phyloP scores from a whole-genome alignment of 2,113 vertebrate genomes.

The Laticauda laticaudata region DNA sequence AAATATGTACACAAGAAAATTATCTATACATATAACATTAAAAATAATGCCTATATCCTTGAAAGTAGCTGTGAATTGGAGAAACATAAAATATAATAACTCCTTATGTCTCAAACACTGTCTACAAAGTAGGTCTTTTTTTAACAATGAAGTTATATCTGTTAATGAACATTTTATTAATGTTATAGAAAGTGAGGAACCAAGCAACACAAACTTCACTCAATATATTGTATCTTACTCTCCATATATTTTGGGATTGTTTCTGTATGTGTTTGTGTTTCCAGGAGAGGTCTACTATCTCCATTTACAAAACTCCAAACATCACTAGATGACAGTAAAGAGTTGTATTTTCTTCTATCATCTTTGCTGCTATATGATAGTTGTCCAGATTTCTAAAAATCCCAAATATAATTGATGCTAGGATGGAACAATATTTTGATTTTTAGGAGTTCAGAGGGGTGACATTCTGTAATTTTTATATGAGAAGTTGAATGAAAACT shows the following conservation, averaged over 20 bases:
- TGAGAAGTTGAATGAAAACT: neutral
- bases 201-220: neutral
- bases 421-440: neutral
- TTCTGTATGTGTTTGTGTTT: neutral
- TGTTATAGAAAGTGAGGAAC: neutral
- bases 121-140: neutral
- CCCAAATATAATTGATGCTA: neutral
- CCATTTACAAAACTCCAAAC: neutral
- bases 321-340: neutral
- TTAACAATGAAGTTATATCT: neutral
- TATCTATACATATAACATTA: neutral
- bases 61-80: neutral
- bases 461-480: neutral
- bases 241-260: neutral
- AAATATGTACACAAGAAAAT: neutral
- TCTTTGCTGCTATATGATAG: neutral
- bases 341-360: neutral
- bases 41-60: neutral
- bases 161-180: neutral
- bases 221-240: neutral
- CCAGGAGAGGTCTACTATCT: neutral
- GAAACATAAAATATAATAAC: neutral
- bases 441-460: neutral
- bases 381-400: neutral
- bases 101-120: neutral